phyloP scores from a whole-genome alignment of 1,140 invertebrate species.

The Drosophila fuyamai region DNA sequence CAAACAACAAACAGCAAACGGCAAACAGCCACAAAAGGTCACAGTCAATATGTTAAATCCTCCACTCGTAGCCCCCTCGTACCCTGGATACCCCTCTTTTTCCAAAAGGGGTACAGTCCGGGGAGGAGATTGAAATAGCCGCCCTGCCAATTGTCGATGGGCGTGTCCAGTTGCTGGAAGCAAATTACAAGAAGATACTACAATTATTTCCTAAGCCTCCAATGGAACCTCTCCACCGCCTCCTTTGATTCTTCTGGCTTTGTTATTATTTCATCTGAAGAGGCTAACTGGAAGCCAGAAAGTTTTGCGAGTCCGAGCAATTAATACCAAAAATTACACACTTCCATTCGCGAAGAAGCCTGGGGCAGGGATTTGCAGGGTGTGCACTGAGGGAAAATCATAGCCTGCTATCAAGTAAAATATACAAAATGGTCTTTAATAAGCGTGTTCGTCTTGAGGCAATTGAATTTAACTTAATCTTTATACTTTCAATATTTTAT shows the following conservation, averaged over 20 bases:
- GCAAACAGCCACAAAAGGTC: slow-evolving; percentile 56
- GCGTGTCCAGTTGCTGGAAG: slow-evolving; percentile 56
- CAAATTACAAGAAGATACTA: slow-evolving; percentile 76
- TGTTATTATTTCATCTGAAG: slow-evolving; percentile 53
- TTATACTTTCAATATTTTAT: too few relatives aligned
- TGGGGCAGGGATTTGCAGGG: slow-evolving; percentile 47
- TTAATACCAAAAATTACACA: slow-evolving; percentile 81
- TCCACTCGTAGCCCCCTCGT: neutral
- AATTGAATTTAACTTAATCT: too few relatives aligned
- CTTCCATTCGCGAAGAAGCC: slow-evolving; percentile 46
- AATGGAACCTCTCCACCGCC: slow-evolving; percentile 3
- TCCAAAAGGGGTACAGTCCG: neutral
- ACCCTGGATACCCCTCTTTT: neutral
- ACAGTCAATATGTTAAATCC: slow-evolving; percentile 52
- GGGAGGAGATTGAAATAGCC: slow-evolving; percentile 50
- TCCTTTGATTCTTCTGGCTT: slow-evolving; percentile 32
- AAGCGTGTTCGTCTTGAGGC: too few relatives aligned
- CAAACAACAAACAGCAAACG: slow-evolving; percentile 23
- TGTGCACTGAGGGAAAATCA: slow-evolving; percentile 4
- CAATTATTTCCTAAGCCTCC: slow-evolving; percentile 71
- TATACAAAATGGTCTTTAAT: too few relatives aligned
- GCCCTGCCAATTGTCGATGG: slow-evolving; percentile 50
- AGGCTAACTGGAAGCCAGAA: slow-evolving; percentile 64
- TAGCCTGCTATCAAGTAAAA: neutral
- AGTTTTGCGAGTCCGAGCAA: slow-evolving; percentile 64